Percentiles rank a stretch among this genome's conserved stretches.
These are phyloP conservation scores for Caerostris darwini DNA, from an alignment of 1,140 invertebrate species.

Conservation along the genomic window DNA sequence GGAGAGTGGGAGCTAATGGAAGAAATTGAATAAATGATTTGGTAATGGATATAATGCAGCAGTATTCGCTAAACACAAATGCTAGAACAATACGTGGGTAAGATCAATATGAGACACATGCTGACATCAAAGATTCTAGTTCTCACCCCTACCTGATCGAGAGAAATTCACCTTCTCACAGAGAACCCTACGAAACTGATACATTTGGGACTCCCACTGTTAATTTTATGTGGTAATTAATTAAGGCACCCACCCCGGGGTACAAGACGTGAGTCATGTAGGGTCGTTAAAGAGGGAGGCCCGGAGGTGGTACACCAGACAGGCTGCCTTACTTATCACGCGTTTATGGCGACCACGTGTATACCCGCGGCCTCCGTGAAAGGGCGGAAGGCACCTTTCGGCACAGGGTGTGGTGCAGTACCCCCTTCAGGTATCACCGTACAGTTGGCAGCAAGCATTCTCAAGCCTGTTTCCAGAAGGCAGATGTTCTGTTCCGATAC, in stretches of 20 bases:
- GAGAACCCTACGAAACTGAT: background rate
- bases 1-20: no score
- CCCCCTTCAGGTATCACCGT: background rate
- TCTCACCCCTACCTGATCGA: background rate
- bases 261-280: background rate
- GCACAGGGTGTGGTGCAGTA: background rate
- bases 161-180: background rate
- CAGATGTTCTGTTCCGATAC: slow-evolving; percentile 41
- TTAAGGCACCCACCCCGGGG: background rate
- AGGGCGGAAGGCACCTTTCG: slow-evolving; percentile 6
- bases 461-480: background rate
- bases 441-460: background rate
- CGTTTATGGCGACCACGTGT: slow-evolving; percentile 51
- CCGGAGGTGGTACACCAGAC: background rate
- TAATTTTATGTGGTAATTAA: slow-evolving; percentile 29
- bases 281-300: slow-evolving; percentile 17
- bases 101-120: no score
- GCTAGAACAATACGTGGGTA: no score
- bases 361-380: background rate
- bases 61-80: no score
- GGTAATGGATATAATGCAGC: no score
- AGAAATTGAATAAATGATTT: no score
- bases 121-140: background rate
- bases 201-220: background rate
- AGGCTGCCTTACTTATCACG: background rate